These are phyloP conservation scores for Epizoanthus scotinus DNA, from an alignment of 92 coral and sea anemone species.

Conservation along the genomic window DNA sequence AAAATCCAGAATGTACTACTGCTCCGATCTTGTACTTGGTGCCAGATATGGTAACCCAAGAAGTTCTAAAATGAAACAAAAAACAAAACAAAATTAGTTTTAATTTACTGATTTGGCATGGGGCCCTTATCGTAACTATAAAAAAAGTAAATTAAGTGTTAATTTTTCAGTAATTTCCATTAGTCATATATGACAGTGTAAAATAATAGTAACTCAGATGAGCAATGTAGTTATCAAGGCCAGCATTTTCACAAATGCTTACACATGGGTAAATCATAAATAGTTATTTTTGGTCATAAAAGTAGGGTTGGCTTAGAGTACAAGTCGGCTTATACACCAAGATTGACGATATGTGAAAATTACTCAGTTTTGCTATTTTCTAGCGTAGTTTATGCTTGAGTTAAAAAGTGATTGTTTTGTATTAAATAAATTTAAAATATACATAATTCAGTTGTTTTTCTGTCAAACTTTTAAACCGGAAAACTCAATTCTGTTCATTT, in stretches of 20 bases:
- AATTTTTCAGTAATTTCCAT: too few relatives aligned
- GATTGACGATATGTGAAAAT: conserved; percentile 1
- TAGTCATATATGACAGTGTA: too few relatives aligned
- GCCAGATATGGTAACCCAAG: conserved; percentile 52
- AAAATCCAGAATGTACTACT: conserved; percentile 50
- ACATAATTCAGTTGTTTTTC: too few relatives aligned
- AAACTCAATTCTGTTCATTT: too few relatives aligned
- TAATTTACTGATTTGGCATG: too few relatives aligned
- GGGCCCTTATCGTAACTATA: too few relatives aligned
- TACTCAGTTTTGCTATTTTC: not conserved
- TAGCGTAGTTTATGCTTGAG: not conserved
- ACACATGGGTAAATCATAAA: not conserved
- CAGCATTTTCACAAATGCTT: not conserved
- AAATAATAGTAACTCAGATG: too few relatives aligned
- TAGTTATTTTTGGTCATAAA: not conserved
- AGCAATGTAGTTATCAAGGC: too few relatives aligned
- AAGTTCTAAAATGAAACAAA: conserved; percentile 30
- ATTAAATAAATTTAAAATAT: not conserved
- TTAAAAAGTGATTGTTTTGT: not conserved
- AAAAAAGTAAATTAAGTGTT: too few relatives aligned
- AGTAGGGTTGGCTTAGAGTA: not conserved
- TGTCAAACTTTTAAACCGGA: too few relatives aligned
- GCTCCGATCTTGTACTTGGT: conserved; percentile 54
- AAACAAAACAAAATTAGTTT: too few relatives aligned
- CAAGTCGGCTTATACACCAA: conserved; percentile 1